These are phyloP conservation scores for Pseudolycoriella hygida DNA, from an alignment of 2,888 invertebrate species.

Conservation along the genomic window DNA sequence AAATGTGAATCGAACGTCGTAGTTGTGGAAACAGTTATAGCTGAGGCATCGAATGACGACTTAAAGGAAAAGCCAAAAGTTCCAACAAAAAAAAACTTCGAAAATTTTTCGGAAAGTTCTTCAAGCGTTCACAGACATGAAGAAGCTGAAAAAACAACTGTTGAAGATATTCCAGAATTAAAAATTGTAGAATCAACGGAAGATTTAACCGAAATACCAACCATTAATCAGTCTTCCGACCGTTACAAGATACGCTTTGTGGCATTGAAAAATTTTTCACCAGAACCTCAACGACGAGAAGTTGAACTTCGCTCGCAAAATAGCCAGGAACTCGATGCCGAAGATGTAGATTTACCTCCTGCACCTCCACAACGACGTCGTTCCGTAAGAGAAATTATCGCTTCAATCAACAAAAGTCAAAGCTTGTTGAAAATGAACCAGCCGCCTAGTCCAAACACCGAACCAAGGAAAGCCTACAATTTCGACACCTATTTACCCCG, in stretches of 20 bases:
- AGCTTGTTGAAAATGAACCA: constrained; percentile 21
- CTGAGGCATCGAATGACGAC: no score
- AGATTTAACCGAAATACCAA: constrained; percentile 7
- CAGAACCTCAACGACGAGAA: constrained; percentile 4
- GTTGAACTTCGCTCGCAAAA: background rate
- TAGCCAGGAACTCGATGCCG: background rate
- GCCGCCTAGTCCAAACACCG: constrained; percentile 6
- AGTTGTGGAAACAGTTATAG: no score
- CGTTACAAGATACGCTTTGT: constrained; percentile 10
- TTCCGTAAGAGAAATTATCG: constrained; percentile 21
- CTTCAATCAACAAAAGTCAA: constrained; percentile 27
- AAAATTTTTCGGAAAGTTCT: background rate
- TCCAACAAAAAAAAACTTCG: no score
- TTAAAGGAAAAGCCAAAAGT: no score
- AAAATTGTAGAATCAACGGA: constrained; percentile 14
- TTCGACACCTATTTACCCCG: no score
- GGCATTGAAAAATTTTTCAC: constrained; percentile 10
- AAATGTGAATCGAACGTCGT: no score
- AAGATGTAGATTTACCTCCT: constrained; percentile 1
- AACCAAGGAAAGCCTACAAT: no score
- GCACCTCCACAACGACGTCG: constrained; percentile 9
- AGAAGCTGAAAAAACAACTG: background rate
- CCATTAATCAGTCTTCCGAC: background rate
- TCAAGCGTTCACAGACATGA: background rate
- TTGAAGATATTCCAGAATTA: constrained; percentile 7